These are phyloP conservation scores for Lasioglossum albipes DNA, from an alignment of 1,140 invertebrate genomes.

Conservation along the genomic window DNA sequence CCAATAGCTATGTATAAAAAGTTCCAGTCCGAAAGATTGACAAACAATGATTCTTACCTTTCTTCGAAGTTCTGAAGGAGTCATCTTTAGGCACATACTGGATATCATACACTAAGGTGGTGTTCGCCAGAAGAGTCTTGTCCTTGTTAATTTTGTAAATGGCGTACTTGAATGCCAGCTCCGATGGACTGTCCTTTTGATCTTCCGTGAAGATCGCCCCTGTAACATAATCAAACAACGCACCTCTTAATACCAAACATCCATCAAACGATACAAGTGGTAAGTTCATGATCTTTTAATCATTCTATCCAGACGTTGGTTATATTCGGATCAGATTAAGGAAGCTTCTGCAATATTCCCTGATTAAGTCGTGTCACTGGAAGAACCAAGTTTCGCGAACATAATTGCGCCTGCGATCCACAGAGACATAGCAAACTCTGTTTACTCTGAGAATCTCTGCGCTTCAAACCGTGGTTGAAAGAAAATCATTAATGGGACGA, in stretches of 20 bases:
- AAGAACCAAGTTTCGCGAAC: neutral
- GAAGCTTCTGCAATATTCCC: neutral
- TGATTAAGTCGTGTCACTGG: slow-evolving; percentile 49
- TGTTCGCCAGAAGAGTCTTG: slow-evolving; percentile 89
- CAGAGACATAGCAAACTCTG: too few species aligned
- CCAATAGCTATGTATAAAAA: too few species aligned
- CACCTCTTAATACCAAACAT: neutral
- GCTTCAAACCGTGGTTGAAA: neutral
- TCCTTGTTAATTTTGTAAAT: slow-evolving; percentile 95
- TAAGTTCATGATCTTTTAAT: too few species aligned
- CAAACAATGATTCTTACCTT: slow-evolving; percentile 82
- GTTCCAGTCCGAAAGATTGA: neutral
- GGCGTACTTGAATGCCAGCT: slow-evolving; percentile 95
- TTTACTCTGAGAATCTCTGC: neutral
- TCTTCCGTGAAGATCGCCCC: slow-evolving; percentile 96
- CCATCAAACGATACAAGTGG: too few species aligned
- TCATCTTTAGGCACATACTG: slow-evolving; percentile 93
- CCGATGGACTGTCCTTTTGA: slow-evolving; percentile 89
- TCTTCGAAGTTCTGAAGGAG: slow-evolving; percentile 94
- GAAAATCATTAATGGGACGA: too few species aligned
- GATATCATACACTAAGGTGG: slow-evolving; percentile 93
- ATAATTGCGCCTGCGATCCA: neutral
- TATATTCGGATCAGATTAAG: too few species aligned
- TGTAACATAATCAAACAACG: slow-evolving; percentile 79
- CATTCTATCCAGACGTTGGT: too few species aligned